Percentiles rank a stretch among this genome's conserved stretches.
These are phyloP conservation scores for Nestor notabilis DNA, from an alignment of 2,113 vertebrate species.

Conservation along the genomic window DNA sequence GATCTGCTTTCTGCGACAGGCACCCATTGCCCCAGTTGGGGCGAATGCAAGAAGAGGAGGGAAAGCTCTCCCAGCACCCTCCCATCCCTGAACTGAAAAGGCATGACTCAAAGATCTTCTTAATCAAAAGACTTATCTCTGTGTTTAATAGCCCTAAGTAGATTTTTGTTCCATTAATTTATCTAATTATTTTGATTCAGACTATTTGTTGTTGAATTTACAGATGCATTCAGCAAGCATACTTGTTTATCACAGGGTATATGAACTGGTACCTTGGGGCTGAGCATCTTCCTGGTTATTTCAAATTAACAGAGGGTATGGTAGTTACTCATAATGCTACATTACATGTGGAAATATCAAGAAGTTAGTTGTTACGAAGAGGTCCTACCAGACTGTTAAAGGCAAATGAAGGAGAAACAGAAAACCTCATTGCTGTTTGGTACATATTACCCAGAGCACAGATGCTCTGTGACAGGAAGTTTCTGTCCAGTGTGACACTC, in stretches of 20 bases:
- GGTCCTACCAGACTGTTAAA: background rate
- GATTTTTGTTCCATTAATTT: background rate
- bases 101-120: background rate
- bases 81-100: background rate
- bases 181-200: background rate
- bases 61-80: background rate
- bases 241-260: background rate
- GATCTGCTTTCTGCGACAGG: background rate
- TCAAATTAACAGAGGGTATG: background rate
- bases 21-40: background rate
- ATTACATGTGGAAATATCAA: background rate
- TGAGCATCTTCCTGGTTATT: background rate
- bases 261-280: background rate
- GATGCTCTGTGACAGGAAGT: rapidly evolving
- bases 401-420: background rate
- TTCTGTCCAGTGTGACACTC: background rate
- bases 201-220: background rate
- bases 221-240: background rate
- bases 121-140: background rate
- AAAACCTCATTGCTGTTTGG: background rate
- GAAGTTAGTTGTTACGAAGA: rapidly evolving
- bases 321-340: background rate
- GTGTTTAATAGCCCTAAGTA: background rate
- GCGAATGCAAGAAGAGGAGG: background rate
- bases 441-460: too few relatives aligned